These are phyloP conservation scores for Beaufortia kweichowensis DNA, from an alignment of 2,113 vertebrate genomes.

Conservation along the genomic window DNA sequence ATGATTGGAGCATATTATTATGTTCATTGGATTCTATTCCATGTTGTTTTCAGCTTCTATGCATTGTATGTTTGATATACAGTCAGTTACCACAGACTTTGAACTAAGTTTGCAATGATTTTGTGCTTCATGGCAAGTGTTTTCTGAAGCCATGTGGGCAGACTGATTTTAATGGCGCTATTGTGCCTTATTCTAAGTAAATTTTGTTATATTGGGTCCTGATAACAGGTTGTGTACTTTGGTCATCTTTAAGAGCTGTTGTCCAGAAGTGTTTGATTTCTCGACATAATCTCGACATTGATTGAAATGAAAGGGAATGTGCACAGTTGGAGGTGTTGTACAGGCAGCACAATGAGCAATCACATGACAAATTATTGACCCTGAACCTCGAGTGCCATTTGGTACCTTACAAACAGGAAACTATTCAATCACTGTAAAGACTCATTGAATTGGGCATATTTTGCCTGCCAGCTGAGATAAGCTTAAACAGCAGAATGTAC, in stretches of 20 bases:
- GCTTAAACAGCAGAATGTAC: slow-evolving; percentile 1
- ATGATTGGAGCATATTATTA: neutral
- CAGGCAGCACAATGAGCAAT: slow-evolving; percentile 10
- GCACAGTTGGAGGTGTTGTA: neutral
- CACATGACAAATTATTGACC: slow-evolving; percentile 12
- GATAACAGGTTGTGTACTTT: neutral
- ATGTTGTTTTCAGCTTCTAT: neutral
- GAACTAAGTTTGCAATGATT: neutral
- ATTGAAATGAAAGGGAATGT: neutral
- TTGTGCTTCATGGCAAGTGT: neutral
- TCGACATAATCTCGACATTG: neutral
- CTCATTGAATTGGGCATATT: neutral
- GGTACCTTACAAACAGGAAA: neutral
- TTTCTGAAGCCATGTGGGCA: neutral
- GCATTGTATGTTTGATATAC: neutral
- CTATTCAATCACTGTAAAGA: neutral
- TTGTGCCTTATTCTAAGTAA: neutral
- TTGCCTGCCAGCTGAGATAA: neutral
- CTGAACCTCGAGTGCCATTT: neutral
- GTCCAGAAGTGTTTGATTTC: neutral
- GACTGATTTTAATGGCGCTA: neutral
- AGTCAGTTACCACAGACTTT: neutral
- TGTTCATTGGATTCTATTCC: neutral
- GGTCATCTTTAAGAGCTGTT: neutral
- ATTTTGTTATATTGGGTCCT: neutral